Percentiles rank a stretch among this genome's conserved stretches.
Evolutionary conservation across 2,113 vertebrate species (phyloP).

Genomic region (Gambusia affinis): DNA sequence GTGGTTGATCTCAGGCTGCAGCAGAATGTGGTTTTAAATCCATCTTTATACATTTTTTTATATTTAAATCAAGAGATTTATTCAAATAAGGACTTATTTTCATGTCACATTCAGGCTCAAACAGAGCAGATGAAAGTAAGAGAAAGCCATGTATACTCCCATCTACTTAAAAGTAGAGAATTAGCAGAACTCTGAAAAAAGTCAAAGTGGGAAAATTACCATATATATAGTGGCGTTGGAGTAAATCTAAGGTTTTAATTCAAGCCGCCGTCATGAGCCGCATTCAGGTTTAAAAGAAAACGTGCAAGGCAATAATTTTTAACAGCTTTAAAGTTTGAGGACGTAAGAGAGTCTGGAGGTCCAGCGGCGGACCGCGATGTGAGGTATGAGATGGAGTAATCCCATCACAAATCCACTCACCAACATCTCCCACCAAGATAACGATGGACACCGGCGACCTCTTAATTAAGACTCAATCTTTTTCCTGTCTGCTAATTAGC

Average conservation of each 20-base stretch:
- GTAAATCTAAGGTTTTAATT: not conserved
- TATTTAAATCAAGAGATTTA: not conserved
- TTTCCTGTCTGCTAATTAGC: conserved; percentile 68
- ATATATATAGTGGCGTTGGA: conserved; percentile 10
- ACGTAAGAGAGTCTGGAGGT: not conserved
- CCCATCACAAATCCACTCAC: not conserved
- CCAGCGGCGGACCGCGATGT: not conserved
- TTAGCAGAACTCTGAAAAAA: conserved; percentile 26
- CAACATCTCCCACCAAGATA: not conserved
- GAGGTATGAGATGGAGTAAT: not conserved
- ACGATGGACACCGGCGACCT: conserved; percentile 44
- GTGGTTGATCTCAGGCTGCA: not conserved
- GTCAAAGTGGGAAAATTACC: conserved; percentile 7
- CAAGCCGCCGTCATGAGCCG: not conserved
- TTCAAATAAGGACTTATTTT: conserved; percentile 6
- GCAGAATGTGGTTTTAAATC: not conserved
- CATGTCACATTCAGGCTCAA: conserved; percentile 8
- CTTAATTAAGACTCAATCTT: conserved; percentile 66
- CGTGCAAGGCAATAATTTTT: not conserved
- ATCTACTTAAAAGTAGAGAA: conserved; percentile 13
- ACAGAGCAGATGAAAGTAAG: not conserved
- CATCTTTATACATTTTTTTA: not conserved
- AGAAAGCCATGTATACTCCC: conserved; percentile 7
- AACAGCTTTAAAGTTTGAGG: not conserved
- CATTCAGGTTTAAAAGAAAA: not conserved